A percentile compares a stretch with the other conserved stretches of the same genome.
These are phyloP conservation scores for Bugula neritina DNA, from an alignment of 2,888 invertebrate species.

Conservation along the genomic window DNA sequence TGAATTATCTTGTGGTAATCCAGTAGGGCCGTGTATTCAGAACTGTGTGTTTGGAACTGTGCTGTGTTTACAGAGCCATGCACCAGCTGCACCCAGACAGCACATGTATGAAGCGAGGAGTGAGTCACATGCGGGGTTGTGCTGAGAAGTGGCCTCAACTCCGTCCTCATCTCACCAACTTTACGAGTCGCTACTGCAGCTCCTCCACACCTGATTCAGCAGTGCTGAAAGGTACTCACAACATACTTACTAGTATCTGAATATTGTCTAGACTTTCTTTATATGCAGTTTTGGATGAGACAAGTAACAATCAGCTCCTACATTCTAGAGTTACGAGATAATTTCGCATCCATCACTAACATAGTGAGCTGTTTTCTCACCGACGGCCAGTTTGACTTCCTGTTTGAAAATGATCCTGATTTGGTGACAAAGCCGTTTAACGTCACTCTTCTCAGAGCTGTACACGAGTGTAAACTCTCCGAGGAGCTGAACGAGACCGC, in stretches of 20 bases:
- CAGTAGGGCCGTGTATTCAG: no score
- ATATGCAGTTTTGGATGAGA: no score
- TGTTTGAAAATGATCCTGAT: not conserved
- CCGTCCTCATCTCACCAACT: not conserved
- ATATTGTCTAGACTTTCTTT: no score
- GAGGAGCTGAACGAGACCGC: not conserved
- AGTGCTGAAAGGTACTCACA: not conserved
- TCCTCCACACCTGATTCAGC: not conserved
- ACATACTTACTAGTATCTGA: no score
- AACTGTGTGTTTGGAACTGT: no score
- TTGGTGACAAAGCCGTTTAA: not conserved
- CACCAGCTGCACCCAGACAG: not conserved
- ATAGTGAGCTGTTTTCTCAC: not conserved
- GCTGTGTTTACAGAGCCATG: not conserved
- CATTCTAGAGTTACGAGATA: not conserved
- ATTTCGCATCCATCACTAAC: conserved; percentile 9
- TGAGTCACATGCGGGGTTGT: not conserved
- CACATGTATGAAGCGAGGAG: not conserved
- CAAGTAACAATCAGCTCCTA: no score
- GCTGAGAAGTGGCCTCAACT: not conserved
- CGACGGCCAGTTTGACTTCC: conserved; percentile 9
- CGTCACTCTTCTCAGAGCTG: not conserved
- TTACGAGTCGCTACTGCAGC: not conserved
- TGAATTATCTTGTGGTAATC: no score
- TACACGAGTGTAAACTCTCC: not conserved